Conservation (phyloP, 2,113 vertebrate genomes). For the Axis porcinus region DNA sequence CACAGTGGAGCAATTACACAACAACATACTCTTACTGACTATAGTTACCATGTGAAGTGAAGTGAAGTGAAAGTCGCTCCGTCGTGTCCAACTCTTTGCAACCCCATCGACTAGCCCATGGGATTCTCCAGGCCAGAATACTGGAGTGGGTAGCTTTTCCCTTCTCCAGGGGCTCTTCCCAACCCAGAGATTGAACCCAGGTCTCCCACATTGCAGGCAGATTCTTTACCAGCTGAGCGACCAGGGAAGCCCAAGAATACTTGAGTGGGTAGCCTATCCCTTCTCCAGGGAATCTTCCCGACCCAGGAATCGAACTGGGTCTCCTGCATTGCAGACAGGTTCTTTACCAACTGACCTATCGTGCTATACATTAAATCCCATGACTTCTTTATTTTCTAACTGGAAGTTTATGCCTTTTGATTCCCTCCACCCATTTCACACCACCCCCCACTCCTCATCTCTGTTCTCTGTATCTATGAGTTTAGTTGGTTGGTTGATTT, state of each 20-base stretch:
- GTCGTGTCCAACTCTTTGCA: rapidly evolving
- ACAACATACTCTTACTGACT: not conserved
- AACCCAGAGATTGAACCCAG: not conserved
- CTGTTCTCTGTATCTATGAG: not conserved
- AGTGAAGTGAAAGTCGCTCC: not conserved
- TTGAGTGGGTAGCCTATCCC: not conserved
- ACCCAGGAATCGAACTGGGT: not conserved
- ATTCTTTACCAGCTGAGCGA: not conserved
- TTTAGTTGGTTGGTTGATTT: not conserved
- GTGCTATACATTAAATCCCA: not conserved
- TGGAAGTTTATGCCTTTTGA: not conserved
- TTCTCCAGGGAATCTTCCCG: not conserved
- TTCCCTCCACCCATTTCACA: not conserved
- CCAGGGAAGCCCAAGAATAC: not conserved
- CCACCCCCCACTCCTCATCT: not conserved
- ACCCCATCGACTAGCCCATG: not conserved
- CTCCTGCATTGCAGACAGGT: not conserved
- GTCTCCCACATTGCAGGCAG: not conserved
- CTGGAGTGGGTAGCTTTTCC: not conserved
- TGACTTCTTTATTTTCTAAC: not conserved
- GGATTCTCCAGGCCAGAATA: not conserved
- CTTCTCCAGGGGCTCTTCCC: not conserved
- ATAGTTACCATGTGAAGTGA: not conserved
- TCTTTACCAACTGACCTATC: not conserved
- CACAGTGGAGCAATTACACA: not conserved